Base-by-base conservation (phyloP, 2,888 invertebrate genomes). In the Lacanobia oleracea region DNA sequence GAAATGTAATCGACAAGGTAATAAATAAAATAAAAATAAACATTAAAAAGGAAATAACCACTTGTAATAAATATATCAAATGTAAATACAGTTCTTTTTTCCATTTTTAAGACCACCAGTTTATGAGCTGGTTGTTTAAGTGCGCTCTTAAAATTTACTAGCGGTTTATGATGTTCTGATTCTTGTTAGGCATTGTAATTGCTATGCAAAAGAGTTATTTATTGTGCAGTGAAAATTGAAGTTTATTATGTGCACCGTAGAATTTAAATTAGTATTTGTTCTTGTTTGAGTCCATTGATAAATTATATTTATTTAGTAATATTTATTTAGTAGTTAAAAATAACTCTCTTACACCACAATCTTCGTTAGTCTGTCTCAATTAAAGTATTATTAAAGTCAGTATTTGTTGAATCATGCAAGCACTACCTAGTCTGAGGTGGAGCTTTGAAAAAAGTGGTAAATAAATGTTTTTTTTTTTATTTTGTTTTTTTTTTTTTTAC, bases 21-120 rank as follows among this genome's bases (percentile, higher is more conserved):
- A 81, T 84, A 86, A 77, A 75, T 85, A 62, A 79, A 80, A 82
- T 81, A 75, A 81, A 82, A 82, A 78, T 77, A 82, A 83, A 79
- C 54, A 82, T 61, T 65, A 59, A 56, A 65, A 71, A 66, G 76
- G 75, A 74, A 83, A 84, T 76, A 81, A 78, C 62, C 59, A 80
- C 72, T 79, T 71, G 62, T 79, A 65, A 86, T 83, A 86, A 86
- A 86, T 86, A 82, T 79, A 74, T 84, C 75, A 86, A 82, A 77
- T 75, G 66, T 62, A 67, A 75, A 80, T 77, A 76, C 68, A 56
- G 53, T 53, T 43, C 65, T 50, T 51, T 64, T 45, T 56, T 67
- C n/a, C 10, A 23, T 14, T 70, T 63, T 67, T 60, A 54, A 59
- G 62, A 21, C 48, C 16, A 10, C 18, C n/a, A n/a, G 5, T 66